Conservation (phyloP, 2,113 vertebrate species). For the Myiopsitta monachus region DNA sequence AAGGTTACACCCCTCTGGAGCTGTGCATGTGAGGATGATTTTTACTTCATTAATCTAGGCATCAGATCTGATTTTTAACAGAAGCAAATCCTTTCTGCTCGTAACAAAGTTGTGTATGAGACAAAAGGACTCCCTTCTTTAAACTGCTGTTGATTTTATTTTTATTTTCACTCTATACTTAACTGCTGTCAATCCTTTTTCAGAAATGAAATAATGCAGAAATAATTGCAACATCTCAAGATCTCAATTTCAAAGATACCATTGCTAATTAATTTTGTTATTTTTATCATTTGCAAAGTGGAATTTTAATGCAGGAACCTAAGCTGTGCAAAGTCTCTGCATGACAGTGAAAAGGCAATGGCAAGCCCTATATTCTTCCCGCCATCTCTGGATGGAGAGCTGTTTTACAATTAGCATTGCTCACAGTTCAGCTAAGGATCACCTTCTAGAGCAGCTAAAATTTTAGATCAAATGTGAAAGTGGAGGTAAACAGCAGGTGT, state of each 20-base stretch:
- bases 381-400: background rate
- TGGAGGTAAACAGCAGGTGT: background rate
- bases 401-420: background rate
- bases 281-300: background rate
- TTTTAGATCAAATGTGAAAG: background rate
- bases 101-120: background rate
- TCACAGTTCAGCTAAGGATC: background rate
- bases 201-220: background rate
- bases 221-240: background rate
- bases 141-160: background rate
- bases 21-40: background rate
- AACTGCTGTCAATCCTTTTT: background rate
- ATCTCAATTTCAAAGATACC: background rate
- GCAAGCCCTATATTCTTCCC: fast-evolving
- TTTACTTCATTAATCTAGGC: background rate
- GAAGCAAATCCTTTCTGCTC: background rate
- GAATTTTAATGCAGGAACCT: background rate
- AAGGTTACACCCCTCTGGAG: background rate
- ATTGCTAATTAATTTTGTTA: background rate
- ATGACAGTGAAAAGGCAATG: background rate
- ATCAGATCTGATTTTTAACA: background rate
- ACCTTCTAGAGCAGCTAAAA: background rate
- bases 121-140: background rate
- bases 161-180: background rate
- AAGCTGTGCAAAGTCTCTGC: background rate